Percentiles rank a stretch among this genome's conserved stretches.
Evolutionary conservation across 64 coral and sea anemone genomes (phyloP).

Genomic region (Acropora yongei): DNA sequence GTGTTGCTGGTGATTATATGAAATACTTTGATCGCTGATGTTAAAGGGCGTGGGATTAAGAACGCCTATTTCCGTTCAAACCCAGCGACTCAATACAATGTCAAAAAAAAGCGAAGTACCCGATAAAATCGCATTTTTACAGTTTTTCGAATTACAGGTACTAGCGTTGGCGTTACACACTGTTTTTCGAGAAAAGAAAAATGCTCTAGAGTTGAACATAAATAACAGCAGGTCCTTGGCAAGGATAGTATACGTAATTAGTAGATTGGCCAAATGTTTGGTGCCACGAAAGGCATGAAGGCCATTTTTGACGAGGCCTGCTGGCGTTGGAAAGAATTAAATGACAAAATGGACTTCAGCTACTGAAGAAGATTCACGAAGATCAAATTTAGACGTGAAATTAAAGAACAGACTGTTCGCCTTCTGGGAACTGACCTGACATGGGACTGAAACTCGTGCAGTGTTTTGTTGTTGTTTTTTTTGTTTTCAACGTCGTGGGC

Average conservation of each 20-base stretch:
- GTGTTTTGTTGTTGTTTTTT: not conserved
- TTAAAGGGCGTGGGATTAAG: not conserved
- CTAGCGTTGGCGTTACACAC: too few species aligned
- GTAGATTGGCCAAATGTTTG: not conserved
- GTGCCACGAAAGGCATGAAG: constrained; percentile 6
- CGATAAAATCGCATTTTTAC: not conserved
- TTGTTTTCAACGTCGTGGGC: not conserved
- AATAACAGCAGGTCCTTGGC: not conserved
- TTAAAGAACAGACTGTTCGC: not conserved
- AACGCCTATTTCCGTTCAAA: too few species aligned
- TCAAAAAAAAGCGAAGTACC: not conserved
- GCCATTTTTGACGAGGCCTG: not conserved
- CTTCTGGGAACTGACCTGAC: not conserved
- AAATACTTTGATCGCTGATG: not conserved
- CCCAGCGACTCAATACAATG: not conserved
- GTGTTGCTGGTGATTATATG: not conserved
- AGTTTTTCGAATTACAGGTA: too few species aligned
- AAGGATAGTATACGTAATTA: not conserved
- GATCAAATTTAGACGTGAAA: not conserved
- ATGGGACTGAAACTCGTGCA: not conserved
- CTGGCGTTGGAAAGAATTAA: not conserved
- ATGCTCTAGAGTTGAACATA: not conserved
- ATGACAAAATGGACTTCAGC: not conserved
- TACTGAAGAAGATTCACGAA: not conserved
- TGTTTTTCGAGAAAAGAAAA: not conserved